Evolutionary conservation across 2,797 vertebrate genomes (phyloP).

Genomic region (Cetoscarus ocellatus): DNA sequence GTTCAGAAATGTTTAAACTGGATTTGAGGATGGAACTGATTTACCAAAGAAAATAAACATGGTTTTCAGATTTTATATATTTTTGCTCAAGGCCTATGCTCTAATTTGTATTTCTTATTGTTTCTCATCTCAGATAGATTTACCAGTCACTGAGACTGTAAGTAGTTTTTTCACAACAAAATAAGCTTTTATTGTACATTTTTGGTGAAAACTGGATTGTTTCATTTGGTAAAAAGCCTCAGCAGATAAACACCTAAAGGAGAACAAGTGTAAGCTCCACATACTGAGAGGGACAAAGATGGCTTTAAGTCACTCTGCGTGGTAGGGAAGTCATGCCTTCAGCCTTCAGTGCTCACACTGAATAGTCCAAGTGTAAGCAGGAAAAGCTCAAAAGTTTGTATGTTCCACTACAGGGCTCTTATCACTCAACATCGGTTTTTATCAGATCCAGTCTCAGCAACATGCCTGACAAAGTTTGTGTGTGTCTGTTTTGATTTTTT

Average conservation of each 20-base stretch:
- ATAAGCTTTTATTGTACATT: no score
- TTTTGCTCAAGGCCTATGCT: no score
- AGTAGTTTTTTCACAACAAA: no score
- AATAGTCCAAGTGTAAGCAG: constrained; percentile 27
- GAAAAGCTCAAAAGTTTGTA: constrained; percentile 24
- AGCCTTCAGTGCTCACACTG: constrained; percentile 17
- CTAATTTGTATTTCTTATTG: no score
- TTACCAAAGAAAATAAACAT: no score
- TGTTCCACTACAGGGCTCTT: constrained; percentile 17
- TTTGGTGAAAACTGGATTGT: background rate
- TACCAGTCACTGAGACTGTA: no score
- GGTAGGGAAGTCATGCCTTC: constrained; percentile 25
- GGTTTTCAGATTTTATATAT: no score
- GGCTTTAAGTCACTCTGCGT: constrained; percentile 14
- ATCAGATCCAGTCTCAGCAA: constrained; percentile 18
- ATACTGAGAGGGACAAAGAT: constrained; percentile 27
- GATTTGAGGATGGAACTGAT: no score
- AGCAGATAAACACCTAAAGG: background rate
- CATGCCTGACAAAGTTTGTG: constrained; percentile 23
- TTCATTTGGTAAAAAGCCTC: constrained; percentile 8
- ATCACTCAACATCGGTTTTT: constrained; percentile 8
- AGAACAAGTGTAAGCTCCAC: background rate
- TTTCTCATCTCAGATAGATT: no score
- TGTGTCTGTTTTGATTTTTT: constrained; percentile 49
- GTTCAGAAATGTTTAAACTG: no score